These are phyloP conservation scores for Phymanthus crucifer DNA, from an alignment of 92 coral and sea anemone genomes.

Conservation along the genomic window DNA sequence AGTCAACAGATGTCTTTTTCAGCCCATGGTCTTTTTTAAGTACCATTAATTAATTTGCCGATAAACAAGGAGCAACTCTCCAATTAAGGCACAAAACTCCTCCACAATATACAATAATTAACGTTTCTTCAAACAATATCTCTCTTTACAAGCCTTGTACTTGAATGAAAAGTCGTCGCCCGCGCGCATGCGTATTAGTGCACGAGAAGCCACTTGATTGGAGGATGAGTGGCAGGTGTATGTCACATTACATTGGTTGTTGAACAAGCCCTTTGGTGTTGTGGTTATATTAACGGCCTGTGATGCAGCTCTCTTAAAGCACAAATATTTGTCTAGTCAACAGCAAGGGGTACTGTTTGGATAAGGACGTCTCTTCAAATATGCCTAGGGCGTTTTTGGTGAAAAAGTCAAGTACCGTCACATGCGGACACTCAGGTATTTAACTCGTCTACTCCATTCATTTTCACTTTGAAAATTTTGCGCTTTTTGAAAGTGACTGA, in stretches of 20 bases:
- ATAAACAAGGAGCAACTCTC: constrained; percentile 74
- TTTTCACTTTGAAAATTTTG: constrained; percentile 10
- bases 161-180: constrained; percentile 44
- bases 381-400: constrained; percentile 89
- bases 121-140: constrained; percentile 91
- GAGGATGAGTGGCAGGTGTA: constrained; percentile 85
- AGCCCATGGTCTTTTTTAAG: constrained; percentile 18
- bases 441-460: not conserved
- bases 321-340: constrained; percentile 69
- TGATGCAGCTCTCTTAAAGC: constrained; percentile 69
- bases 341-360: constrained; percentile 41
- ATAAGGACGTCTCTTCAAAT: constrained; percentile 16
- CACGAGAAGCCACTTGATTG: constrained; percentile 70
- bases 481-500: constrained; percentile 52
- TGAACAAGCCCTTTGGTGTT: constrained; percentile 67
- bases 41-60: constrained; percentile 27
- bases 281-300: constrained; percentile 65
- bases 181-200: constrained; percentile 68
- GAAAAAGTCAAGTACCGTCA: constrained; percentile 61
- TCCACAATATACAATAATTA: constrained; percentile 75
- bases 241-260: constrained; percentile 74
- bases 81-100: constrained; percentile 87
- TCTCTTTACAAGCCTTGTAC: constrained; percentile 74
- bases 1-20: constrained; percentile 23
- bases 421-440: constrained; percentile 56